Evolutionary conservation across 1,140 invertebrate species (phyloP).

Genomic region (Lordiphosa stackelbergi): DNA sequence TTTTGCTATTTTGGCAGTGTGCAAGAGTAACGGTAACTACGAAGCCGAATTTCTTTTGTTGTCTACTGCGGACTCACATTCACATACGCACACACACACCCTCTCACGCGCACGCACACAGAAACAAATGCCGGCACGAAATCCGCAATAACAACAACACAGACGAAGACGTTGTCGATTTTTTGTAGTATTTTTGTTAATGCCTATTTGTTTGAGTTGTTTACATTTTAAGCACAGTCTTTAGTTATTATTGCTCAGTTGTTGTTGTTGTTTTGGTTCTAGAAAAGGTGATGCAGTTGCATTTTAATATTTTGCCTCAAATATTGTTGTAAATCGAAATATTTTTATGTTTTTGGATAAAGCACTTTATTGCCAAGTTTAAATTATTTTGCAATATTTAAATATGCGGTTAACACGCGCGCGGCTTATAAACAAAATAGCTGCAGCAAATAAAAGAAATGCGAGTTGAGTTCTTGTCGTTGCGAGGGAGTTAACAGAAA

Average conservation of each 20-base stretch:
- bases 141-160: constrained; percentile 29
- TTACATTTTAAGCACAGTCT: constrained; percentile 29
- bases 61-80: constrained; percentile 49
- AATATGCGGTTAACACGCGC: too few species aligned
- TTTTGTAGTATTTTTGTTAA: constrained; percentile 9
- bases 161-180: constrained; percentile 21
- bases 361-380: too few species aligned
- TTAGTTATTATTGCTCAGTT: constrained; percentile 2
- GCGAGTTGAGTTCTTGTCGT: too few species aligned
- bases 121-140: constrained; percentile 44
- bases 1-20: constrained; percentile 62
- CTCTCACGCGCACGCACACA: constrained; percentile 11
- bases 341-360: too few species aligned
- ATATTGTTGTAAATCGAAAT: background rate
- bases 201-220: constrained; percentile 9
- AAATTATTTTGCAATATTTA: too few species aligned
- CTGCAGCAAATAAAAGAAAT: too few species aligned
- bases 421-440: too few species aligned
- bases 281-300: background rate
- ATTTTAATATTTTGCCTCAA: too few species aligned
- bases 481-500: too few species aligned
- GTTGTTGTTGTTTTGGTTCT: constrained; percentile 3
- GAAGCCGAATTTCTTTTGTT: constrained; percentile 58
- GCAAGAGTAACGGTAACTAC: constrained; percentile 56
- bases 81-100: constrained; percentile 13